Conservation (phyloP, 2,113 vertebrate species). For the Pedionomus torquatus region DNA sequence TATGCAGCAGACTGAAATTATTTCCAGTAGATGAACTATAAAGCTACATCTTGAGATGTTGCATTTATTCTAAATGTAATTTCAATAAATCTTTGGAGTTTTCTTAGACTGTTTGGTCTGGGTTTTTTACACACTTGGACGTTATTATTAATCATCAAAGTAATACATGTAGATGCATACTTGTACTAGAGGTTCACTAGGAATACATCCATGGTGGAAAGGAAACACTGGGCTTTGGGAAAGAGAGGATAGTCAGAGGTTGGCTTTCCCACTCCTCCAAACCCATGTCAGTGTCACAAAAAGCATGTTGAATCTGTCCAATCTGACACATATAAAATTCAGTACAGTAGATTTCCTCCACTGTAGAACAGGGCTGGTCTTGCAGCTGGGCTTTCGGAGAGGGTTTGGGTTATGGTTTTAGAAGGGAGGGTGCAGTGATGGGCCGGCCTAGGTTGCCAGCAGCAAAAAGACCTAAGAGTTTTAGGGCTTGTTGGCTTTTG, state of each 20-base stretch:
- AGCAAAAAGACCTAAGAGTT: too few relatives aligned
- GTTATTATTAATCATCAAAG: not conserved
- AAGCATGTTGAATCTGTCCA: rapidly evolving
- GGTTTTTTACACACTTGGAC: not conserved
- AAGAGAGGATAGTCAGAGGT: not conserved
- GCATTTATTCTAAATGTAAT: not conserved
- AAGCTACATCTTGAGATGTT: not conserved
- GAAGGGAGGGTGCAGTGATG: too few relatives aligned
- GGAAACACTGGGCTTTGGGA: not conserved
- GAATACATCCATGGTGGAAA: not conserved
- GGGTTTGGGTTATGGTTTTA: too few relatives aligned
- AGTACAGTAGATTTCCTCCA: not conserved
- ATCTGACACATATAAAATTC: not conserved
- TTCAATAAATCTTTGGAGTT: not conserved
- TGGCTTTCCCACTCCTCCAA: not conserved
- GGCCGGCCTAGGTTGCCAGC: too few relatives aligned
- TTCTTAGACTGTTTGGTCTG: not conserved
- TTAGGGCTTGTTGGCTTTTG: too few relatives aligned
- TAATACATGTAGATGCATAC: not conserved
- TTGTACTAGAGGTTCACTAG: rapidly evolving
- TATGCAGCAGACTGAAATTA: conserved; percentile 81
- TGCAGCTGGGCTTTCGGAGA: too few relatives aligned
- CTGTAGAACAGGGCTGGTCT: too few relatives aligned
- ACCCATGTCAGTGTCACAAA: not conserved
- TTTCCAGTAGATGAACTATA: not conserved